Evolutionary conservation across 2,797 vertebrate genomes (phyloP), one percentile per base, ranked within the genome.

Genomic region (Acanthis flammea): DNA sequence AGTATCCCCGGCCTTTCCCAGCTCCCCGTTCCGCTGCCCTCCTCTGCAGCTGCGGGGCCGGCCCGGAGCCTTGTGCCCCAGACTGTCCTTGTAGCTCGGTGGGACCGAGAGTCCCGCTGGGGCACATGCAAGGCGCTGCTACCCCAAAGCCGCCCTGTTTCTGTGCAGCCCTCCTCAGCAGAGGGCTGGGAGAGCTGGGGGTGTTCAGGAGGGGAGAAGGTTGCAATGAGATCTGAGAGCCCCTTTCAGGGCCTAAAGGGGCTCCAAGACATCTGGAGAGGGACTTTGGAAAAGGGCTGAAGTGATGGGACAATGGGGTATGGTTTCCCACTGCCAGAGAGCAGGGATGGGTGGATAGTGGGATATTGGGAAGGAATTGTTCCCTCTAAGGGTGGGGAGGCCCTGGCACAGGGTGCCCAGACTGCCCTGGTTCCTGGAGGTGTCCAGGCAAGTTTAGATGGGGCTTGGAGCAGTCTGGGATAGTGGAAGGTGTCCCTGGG

Each of bases 281-380:
- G 18, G 27, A 12, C 3, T n/a, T 13, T 8, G 41, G 25, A 5
- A 5, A 31, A 30, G 24, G 30, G 14, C 2, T 62, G 31, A 15
- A 50, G 50, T 2, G 19, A 7, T 9, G 27, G 23, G 9, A 31
- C 6, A 42, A 8, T 4, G 30, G 27, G 3, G 8, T 61, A 61
- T 8, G 55, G 23, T 3, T 61, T 75, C 9, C 19, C 31, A 3
- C 2, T 39, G 39, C 7, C 23, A 17, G 6, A 28, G 23, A 3
- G 9, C 28, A 37, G 35, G 55, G 27, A 0, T 54, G 1, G 27
- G 2, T 21, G 31, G 41, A 10, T n/a, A 12, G 2, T 12, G 31
- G 54, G 42, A 15, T 35, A 8, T 19, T 35, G 70, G 33, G 48
- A 24, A 48, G 15, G 9, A 55, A 28, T 68, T 53, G 1, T 3